Conservation (phyloP, 2,797 vertebrate species). For the Sandelia bainsii region DNA sequence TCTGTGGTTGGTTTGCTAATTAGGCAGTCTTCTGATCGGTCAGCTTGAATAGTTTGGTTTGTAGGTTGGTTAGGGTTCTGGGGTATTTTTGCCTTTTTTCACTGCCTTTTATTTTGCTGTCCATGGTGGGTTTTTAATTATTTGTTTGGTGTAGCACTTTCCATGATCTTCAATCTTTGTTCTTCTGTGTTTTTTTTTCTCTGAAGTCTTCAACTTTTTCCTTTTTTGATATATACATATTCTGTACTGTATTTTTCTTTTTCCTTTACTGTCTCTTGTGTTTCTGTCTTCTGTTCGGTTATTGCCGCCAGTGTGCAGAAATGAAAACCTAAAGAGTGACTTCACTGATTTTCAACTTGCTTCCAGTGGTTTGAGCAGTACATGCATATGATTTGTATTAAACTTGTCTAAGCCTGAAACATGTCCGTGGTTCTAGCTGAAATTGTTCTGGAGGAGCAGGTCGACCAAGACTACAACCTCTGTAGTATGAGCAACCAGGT, state of each 20-base stretch:
- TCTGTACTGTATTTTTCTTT: constrained; percentile 4
- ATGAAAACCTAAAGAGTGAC: constrained; percentile 37
- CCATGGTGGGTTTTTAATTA: constrained; percentile 34
- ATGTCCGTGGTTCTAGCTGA: no score
- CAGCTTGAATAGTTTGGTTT: constrained; percentile 42
- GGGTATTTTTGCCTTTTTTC: constrained; percentile 42
- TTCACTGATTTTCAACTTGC: no score
- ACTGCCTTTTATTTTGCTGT: constrained; percentile 48
- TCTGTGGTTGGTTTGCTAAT: constrained; percentile 58
- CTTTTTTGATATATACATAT: not conserved
- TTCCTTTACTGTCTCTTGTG: constrained; percentile 21
- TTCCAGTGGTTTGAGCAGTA: no score
- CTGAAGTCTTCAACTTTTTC: constrained; percentile 2
- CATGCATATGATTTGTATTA: no score
- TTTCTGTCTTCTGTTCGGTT: constrained; percentile 28
- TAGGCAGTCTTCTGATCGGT: constrained; percentile 52
- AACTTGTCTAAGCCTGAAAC: no score
- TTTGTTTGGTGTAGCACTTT: constrained; percentile 48
- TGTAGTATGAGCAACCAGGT: no score
- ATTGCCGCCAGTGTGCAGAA: constrained; percentile 73
- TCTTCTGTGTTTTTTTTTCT: not conserved
- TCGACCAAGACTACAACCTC: no score
- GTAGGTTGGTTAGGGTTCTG: constrained; percentile 38
- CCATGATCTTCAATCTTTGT: constrained; percentile 11
- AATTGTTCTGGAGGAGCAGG: no score